Percentiles rank a stretch among this genome's conserved stretches.
phyloP scores from a whole-genome alignment of 2,888 invertebrate genomes.

The Crocallis elinguaria region DNA sequence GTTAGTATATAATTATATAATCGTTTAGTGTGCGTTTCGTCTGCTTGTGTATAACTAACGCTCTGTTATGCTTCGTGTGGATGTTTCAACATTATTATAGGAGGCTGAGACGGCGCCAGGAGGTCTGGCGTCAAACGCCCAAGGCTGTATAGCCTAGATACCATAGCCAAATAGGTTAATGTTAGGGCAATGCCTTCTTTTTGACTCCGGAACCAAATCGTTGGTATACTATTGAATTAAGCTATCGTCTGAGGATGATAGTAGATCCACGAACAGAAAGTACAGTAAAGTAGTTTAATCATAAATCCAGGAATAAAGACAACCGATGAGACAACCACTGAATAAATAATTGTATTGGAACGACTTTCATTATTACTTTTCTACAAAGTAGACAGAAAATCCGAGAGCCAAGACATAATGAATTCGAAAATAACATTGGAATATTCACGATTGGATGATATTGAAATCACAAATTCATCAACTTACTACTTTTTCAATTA shows the following conservation, averaged over 20 bases:
- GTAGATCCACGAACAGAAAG: neutral
- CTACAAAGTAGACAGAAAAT: neutral
- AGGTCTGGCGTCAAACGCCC: conserved; percentile 69
- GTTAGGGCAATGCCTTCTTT: conserved; percentile 17
- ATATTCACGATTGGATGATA: too few relatives aligned
- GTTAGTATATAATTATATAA: neutral
- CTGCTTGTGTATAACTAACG: neutral
- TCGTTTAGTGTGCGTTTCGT: neutral
- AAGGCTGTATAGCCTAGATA: conserved; percentile 50
- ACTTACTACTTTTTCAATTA: neutral
- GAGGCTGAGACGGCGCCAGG: conserved; percentile 64
- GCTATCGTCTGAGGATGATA: neutral
- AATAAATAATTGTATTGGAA: too few relatives aligned
- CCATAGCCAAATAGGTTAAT: conserved; percentile 58
- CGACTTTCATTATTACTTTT: neutral
- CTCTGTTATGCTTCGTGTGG: conserved; percentile 32
- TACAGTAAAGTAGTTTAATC: neutral
- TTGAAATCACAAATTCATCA: neutral
- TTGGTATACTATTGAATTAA: neutral
- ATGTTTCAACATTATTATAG: conserved; percentile 45
- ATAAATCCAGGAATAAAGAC: neutral
- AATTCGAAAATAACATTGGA: neutral
- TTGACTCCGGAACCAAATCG: neutral
- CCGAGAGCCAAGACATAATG: neutral
- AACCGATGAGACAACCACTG: neutral